Base-by-base conservation (phyloP, 2,113 vertebrate genomes). In the Podilymbus podiceps region DNA sequence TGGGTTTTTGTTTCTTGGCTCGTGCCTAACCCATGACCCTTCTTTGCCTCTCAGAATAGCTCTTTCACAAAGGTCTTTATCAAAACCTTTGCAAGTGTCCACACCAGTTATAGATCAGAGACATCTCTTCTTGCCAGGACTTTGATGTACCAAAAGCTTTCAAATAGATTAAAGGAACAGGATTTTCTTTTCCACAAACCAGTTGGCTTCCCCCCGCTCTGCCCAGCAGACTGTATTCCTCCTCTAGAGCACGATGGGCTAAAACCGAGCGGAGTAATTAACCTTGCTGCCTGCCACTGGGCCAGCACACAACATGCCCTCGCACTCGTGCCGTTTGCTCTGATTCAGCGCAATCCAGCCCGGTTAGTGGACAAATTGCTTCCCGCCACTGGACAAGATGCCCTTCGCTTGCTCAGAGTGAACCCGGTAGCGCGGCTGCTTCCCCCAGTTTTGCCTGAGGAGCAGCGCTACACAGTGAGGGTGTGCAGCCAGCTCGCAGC, bases 121-220 rank as follows among this genome's bases (percentile, higher is more conserved):
- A 60, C 13, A 52, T 5, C 69, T 64, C 24, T 72, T 44, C 67
- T 87, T 33, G 53, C 56, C 66, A 19, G 60, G 49, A 53, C 84
- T 88, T 92, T 79, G 80, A 95, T 64, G 44, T 53, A 78, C 38
- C 40, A 67, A 59, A 91, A 85, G 56, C 87, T 95, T 92, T 95
- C 69, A 84, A 63, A 78, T 0, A 88, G 58, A 96, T 88, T 88
- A 82, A 95, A 96, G 85, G 53, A 89, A 47, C 2, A 2, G 27
- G 40, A 18, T 89, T 89, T 90, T 44, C 80, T 83, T 55, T 67
- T 28, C 16, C 60, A 30, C 47, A 85, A 44, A 30, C 55, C 0
- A 0, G 9, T 63, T 0, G 0, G 40, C 79, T 81, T 24, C 11
- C 6, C 11, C 7, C 7, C 46, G 46, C 42, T 42, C 42, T 42